Conservation (phyloP, 2,888 invertebrate genomes). For the Luperina nickerlii region DNA sequence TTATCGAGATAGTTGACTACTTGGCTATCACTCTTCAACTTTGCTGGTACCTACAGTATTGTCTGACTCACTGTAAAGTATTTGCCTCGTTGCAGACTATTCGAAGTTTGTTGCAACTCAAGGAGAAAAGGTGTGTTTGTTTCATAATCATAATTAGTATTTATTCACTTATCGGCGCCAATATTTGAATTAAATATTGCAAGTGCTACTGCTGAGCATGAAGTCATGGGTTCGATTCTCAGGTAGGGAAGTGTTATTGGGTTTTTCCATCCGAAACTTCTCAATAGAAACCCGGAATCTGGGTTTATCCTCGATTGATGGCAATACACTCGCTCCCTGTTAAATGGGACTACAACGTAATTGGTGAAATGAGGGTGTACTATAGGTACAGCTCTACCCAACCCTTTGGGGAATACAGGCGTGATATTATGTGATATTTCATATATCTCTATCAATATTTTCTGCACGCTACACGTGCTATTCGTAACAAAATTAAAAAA, state of each 20-base stretch:
- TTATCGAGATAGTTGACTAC: constrained; percentile 58
- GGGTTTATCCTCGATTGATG: too few species aligned
- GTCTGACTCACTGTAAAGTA: constrained; percentile 33
- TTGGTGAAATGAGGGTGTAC: too few species aligned
- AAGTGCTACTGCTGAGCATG: too few species aligned
- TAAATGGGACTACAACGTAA: too few species aligned
- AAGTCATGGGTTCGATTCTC: too few species aligned
- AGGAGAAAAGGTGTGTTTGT: neutral
- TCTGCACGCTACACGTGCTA: too few species aligned
- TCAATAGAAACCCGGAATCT: neutral
- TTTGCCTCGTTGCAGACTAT: constrained; percentile 4
- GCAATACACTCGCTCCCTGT: too few species aligned
- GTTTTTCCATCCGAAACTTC: neutral
- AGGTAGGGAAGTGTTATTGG: neutral
- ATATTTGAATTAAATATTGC: neutral
- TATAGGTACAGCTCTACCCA: too few species aligned
- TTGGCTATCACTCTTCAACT: constrained; percentile 49
- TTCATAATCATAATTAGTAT: neutral
- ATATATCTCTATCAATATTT: too few species aligned
- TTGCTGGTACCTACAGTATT: constrained; percentile 36
- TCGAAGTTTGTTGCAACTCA: neutral
- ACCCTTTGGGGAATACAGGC: too few species aligned
- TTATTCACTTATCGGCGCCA: neutral
- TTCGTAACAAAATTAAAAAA: too few species aligned
- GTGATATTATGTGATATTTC: too few species aligned